These are phyloP conservation scores for Eulemur albifrons DNA, from an alignment of 2,797 vertebrate species.

Conservation along the genomic window DNA sequence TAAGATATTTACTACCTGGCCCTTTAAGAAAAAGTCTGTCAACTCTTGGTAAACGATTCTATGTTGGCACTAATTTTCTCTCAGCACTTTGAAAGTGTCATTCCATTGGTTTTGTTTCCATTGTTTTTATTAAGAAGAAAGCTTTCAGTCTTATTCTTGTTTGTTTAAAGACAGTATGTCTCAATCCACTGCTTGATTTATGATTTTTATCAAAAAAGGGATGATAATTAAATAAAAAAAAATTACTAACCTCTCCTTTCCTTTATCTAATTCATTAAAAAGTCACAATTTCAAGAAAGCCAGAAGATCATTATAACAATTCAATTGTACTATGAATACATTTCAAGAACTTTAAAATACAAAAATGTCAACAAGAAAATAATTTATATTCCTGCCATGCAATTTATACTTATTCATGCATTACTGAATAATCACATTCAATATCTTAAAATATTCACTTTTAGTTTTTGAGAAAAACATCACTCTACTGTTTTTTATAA, in stretches of 20 bases:
- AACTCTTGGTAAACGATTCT: neutral
- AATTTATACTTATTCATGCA: neutral
- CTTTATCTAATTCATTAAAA: neutral
- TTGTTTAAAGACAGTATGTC: no score
- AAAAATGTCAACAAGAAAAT: slow-evolving; percentile 23
- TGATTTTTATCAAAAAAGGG: neutral
- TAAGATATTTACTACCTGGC: neutral
- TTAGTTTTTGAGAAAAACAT: neutral
- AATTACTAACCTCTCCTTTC: neutral
- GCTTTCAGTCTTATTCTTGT: neutral
- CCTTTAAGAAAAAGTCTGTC: neutral
- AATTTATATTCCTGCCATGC: neutral
- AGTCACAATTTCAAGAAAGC: slow-evolving; percentile 16
- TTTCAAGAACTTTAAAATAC: slow-evolving; percentile 23
- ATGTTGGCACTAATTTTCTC: neutral
- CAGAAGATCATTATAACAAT: neutral
- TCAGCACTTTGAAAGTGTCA: neutral
- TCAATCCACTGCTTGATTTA: neutral
- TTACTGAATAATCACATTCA: neutral
- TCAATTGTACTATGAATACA: slow-evolving; percentile 24
- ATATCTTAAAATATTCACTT: slow-evolving; percentile 26
- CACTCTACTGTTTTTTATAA: neutral
- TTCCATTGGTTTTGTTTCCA: neutral
- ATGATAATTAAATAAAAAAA: slow-evolving; percentile 17
- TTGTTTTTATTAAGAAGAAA: neutral